Base-by-base conservation (phyloP, 2,888 invertebrate genomes). In the Cheiracanthium punctorium region DNA sequence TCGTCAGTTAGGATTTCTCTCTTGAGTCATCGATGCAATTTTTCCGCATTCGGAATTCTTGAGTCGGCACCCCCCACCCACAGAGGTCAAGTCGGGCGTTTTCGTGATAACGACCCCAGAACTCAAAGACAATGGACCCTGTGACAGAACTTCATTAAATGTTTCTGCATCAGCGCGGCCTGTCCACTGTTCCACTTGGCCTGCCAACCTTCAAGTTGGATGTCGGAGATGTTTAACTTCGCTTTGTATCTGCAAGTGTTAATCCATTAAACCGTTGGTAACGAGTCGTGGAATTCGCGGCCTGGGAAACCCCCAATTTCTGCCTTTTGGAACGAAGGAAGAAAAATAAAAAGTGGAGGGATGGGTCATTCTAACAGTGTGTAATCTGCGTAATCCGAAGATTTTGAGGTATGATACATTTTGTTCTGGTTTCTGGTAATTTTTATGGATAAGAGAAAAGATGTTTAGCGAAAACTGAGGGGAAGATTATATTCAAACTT, bases 221-320 rank as follows among this genome's bases (percentile, higher is more conserved):
- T 28, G 28, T 12, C 24, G 43, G 48, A 28, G 17, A 69, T 77
- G 69, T 77, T 69, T 77, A 77, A 69, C 76, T 70, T 43, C 71
- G 17, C 33, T 71, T 71, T 71, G 37, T 71, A 37, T 43, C 24
- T 28, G 69, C 17, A 29, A 64, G 52, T 48, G 48, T 48, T 75
- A 65, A 74, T 69, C 81, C 81, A 81, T 74, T 81, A 76, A 71
- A 82, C 58, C 70, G 82, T 76, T 48, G 30, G 82, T 73, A 71
- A 64, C 74, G 48, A 74, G 43, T 69, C 81, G 74, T 69, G 10
- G 69, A 48, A 48, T 48, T 17, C 14, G 48, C 17, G 48, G 48
- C 2, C 48, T 12, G 48, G n/a, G 48, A n/a, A 17, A 17, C 2
- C 48, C 48, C 37, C 37, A 7, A 37, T 37, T n/a, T n/a, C n/a